Evolutionary conservation across 1,140 invertebrate genomes (phyloP), one percentile per base, ranked within the genome.

Genomic region (Onthophagus taurus): DNA sequence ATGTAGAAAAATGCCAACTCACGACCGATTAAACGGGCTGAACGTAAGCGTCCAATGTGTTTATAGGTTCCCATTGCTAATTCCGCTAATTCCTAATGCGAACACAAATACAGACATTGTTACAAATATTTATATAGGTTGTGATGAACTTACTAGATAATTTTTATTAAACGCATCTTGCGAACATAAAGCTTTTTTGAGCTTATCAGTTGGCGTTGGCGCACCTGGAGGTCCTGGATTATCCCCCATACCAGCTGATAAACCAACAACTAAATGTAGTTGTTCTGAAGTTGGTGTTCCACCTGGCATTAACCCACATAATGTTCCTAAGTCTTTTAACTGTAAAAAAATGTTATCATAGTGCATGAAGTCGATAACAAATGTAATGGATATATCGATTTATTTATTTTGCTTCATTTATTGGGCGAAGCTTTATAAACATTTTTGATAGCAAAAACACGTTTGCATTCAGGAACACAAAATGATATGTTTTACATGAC

Each of bases 31-130:
- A 86, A 72, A 36, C 89, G 75, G 0, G 93, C 92, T 26, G 80
- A 89, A 47, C 89, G 69, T 42, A 87, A 72, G 34, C 90, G 76
- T 5, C 89, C 81, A 52, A 96, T 91, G 66, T 97, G 91, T 63
- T 98, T 98, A 58, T 89, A 97, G 1, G 92, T 97, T 31, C 92
- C 89, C 78, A 96, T 94, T 1, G 92, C 90, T 45, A 96, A 68
- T 67, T 97, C 94, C 6, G 90, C 87, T 31, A 97, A 68, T 64
- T 96, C 92, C 76, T 78, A 50, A 35, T 62, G 59, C 9, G 23
- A 12, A 8, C 31, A 8, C 31, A 8, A 8, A 12, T n/a, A n/a
- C n/a, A n/a, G n/a, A n/a, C n/a, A n/a, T n/a, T n/a, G n/a, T n/a
- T n/a, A n/a, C n/a, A n/a, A n/a, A n/a, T n/a, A n/a, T n/a, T n/a